These are phyloP conservation scores for Florisuga fusca DNA, from an alignment of 2,797 vertebrate species.

Conservation along the genomic window DNA sequence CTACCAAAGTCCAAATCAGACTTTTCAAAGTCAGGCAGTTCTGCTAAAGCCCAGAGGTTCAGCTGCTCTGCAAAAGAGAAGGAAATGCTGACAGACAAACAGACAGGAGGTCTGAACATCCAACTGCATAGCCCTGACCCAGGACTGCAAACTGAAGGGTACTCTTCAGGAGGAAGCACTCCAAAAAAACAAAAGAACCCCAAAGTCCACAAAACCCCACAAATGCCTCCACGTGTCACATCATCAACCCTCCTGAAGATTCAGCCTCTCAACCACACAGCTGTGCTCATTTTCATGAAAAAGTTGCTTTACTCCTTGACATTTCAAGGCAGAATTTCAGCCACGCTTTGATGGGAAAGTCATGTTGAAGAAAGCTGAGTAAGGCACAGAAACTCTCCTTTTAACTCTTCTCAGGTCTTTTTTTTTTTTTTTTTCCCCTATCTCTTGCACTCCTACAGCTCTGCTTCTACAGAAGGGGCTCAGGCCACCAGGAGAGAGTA, in stretches of 20 bases:
- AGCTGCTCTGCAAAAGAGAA: not conserved
- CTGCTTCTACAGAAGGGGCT: not conserved
- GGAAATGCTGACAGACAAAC: not conserved
- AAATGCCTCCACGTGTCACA: not conserved
- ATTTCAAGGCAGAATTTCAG: not conserved
- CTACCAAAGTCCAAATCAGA: not conserved
- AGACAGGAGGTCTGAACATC: not conserved
- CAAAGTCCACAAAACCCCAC: not conserved
- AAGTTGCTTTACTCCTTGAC: not conserved
- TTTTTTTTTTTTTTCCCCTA: too few species aligned
- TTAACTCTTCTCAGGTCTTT: not conserved
- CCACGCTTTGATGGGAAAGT: not conserved
- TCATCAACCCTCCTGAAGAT: not conserved
- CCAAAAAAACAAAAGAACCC: not conserved
- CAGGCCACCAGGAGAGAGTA: not conserved
- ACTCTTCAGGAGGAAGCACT: rapidly evolving
- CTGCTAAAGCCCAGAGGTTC: not conserved
- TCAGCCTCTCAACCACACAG: rapidly evolving
- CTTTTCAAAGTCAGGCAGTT: not conserved
- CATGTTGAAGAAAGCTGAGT: not conserved
- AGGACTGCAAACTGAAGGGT: not conserved
- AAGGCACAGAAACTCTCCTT: not conserved
- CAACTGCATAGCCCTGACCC: not conserved
- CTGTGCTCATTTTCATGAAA: not conserved
- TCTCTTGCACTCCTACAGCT: too few species aligned